A percentile compares a stretch with the other conserved stretches of the same genome.
Evolutionary conservation across 2,797 vertebrate genomes (phyloP).

Genomic region (Propithecus deckenii): DNA sequence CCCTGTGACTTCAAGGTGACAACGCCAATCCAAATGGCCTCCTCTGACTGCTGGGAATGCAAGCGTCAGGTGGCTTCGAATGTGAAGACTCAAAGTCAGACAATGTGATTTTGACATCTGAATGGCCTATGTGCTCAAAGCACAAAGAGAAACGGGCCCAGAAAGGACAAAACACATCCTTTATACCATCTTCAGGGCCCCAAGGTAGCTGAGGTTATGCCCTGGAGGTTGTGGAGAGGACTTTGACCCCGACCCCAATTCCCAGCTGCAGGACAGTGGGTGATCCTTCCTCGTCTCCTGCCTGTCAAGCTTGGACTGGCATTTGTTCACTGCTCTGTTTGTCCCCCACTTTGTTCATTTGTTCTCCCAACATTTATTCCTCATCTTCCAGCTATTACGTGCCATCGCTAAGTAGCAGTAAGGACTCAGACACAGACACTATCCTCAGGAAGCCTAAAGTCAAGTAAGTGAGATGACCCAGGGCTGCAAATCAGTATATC

Average conservation of each 20-base stretch:
- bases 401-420: background rate
- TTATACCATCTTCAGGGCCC: too few species aligned
- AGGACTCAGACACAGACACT: background rate
- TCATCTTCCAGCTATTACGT: background rate
- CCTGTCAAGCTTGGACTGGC: rapidly evolving
- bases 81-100: background rate
- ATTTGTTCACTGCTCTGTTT: background rate
- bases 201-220: background rate
- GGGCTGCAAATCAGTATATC: background rate
- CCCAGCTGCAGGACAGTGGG: rapidly evolving
- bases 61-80: background rate
- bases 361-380: background rate
- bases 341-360: background rate
- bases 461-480: background rate
- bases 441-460: background rate
- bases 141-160: background rate
- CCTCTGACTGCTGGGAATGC: background rate
- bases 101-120: background rate
- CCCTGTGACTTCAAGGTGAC: background rate
- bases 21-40: rapidly evolving
- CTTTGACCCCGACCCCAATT: background rate
- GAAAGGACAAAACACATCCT: background rate
- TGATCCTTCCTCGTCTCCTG: too few species aligned
- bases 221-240: background rate
- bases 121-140: background rate